These are phyloP conservation scores for Harpegnathos saltator DNA, from an alignment of 1,140 invertebrate genomes.

Conservation along the genomic window DNA sequence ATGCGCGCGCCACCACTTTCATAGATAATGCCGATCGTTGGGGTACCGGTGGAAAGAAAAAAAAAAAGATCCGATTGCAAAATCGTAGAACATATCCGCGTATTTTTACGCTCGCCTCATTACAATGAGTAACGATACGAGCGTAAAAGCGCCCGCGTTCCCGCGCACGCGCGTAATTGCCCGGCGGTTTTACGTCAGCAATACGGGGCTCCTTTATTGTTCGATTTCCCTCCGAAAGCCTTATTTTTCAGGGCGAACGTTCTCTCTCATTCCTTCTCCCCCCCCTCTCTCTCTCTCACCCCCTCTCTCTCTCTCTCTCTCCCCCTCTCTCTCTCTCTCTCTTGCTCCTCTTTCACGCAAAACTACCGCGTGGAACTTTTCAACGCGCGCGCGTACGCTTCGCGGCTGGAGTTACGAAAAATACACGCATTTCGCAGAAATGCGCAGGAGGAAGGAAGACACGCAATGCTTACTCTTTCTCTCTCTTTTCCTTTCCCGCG, in stretches of 20 bases:
- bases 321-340: no score
- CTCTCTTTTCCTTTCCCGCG: no score
- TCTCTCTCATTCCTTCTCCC: no score
- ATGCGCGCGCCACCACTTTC: slow-evolving; percentile 62
- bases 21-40: slow-evolving; percentile 50
- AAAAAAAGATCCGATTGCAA: slow-evolving; percentile 29
- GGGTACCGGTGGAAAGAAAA: slow-evolving; percentile 40
- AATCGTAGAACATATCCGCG: slow-evolving; percentile 16
- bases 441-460: no score
- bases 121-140: slow-evolving; percentile 47
- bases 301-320: no score
- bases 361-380: background rate
- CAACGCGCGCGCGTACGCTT: background rate
- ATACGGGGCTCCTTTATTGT: background rate
- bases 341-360: no score
- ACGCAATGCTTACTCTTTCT: no score
- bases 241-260: background rate
- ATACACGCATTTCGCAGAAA: background rate
- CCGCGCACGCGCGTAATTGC: background rate
- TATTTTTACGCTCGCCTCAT: slow-evolving; percentile 40
- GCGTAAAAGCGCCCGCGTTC: slow-evolving; percentile 9
- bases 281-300: no score
- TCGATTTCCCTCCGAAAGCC: background rate
- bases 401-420: background rate
- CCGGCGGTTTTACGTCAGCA: slow-evolving; percentile 1